Percentiles rank a stretch among this genome's conserved stretches.
phyloP scores from a whole-genome alignment of 2,888 invertebrate species.

The Cataglyphis rosenhaueri region DNA sequence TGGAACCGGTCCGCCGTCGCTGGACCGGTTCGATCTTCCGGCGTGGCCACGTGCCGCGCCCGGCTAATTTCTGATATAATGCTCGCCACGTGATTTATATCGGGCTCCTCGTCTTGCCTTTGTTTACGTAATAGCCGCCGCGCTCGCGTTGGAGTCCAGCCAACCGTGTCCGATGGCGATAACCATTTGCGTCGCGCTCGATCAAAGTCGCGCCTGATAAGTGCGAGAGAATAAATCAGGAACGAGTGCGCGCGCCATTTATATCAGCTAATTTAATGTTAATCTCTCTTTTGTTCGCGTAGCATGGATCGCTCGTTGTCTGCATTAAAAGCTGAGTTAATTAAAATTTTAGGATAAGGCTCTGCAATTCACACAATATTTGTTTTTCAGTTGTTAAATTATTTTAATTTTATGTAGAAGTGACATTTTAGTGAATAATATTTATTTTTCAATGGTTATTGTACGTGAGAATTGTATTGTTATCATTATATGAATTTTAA shows the following conservation, averaged over 20 bases:
- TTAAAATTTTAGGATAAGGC: not conserved
- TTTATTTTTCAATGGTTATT: not conserved
- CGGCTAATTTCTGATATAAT: conserved; percentile 68
- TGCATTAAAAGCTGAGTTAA: not conserved
- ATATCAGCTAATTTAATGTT: conserved; percentile 24
- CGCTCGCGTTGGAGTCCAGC: conserved; percentile 64
- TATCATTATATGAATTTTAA: not conserved
- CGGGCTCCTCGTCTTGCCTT: conserved; percentile 59
- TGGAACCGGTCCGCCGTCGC: conserved; percentile 71
- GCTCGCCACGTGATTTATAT: conserved; percentile 69
- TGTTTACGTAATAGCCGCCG: conserved; percentile 69
- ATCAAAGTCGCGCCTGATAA: conserved; percentile 66
- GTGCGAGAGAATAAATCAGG: conserved; percentile 60
- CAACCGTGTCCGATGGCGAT: conserved; percentile 67
- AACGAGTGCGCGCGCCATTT: conserved; percentile 20
- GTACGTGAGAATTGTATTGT: not conserved
- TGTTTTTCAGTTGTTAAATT: not conserved
- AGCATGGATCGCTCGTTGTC: not conserved
- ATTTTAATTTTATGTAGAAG: not conserved
- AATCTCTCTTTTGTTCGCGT: not conserved
- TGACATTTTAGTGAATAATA: not conserved
- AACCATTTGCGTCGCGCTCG: conserved; percentile 66
- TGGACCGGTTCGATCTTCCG: conserved; percentile 55
- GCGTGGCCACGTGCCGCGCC: conserved; percentile 63
- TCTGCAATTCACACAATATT: not conserved